Base-by-base conservation (phyloP, 2,113 vertebrate genomes). In the Larimichthys crocea region DNA sequence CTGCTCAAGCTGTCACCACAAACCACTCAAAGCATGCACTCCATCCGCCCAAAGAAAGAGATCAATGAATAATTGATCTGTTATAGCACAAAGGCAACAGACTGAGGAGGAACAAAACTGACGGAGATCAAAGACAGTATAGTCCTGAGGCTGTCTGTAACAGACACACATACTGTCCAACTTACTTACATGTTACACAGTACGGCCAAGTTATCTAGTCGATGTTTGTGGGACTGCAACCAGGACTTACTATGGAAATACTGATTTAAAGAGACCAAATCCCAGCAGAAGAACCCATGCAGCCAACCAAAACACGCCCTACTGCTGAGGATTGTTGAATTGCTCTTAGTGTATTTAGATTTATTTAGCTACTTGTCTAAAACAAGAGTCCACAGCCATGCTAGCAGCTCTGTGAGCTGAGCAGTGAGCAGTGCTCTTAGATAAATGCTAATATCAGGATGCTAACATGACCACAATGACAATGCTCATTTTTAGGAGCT, bases 51-150 rank as follows among this genome's bases (percentile, higher is more conserved):
- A 64, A 22, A 84, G 68, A 70, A 61, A 72, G 49, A 64, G 12
- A 60, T 52, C 55, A 42, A 66, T 91, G 83, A 90, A 91, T 89
- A 80, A 90, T 82, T 82, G 31, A 91, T 83, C 10, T 10, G 15
- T 46, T 31, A 46, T 7, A 48, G 59, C 79, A 78, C 62, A 88
- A 63, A 79, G 12, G 53, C 17, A 81, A 42, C 57, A 46, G 57
- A 73, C 70, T 79, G 53, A 67, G 65, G 57, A 74, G 68, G 62
- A 80, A 65, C 48, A 76, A 74, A 20, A 46, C 11, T 55, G 53
- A 68, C 55, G 29, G 48, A 70, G n/a, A 87, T 74, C 22, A 80
- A 10, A 83, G 46, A 61, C 20, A 69, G 59, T 22, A 22, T 63
- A 31, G 22, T 24, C 68, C 56, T 31, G 19, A 55, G 55, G 46